These are phyloP conservation scores for Tragelaphus imberbis DNA, from an alignment of 2,113 vertebrate species.

Conservation along the genomic window DNA sequence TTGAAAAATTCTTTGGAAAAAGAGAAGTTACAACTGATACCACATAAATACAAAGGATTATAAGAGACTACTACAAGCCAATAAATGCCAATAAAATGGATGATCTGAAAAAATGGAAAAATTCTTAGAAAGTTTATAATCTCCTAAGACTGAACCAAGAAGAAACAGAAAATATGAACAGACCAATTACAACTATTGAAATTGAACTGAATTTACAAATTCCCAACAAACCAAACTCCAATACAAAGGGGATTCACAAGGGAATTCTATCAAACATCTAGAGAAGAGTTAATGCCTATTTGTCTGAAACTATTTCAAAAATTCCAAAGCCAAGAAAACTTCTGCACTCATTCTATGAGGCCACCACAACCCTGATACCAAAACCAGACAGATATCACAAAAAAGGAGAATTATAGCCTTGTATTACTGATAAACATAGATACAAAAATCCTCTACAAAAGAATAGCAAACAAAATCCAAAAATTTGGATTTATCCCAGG, in stretches of 20 bases:
- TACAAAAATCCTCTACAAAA: neutral
- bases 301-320: neutral
- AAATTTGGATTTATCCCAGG: neutral
- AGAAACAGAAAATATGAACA: neutral
- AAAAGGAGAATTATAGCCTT: neutral
- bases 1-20: neutral
- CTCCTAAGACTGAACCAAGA: neutral
- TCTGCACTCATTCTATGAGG: neutral
- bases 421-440: neutral
- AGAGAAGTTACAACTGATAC: neutral
- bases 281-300: neutral
- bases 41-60: neutral
- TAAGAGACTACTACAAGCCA: neutral
- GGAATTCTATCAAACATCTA: neutral
- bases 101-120: neutral
- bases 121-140: neutral
- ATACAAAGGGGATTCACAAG: neutral
- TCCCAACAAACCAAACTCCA: neutral
- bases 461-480: neutral
- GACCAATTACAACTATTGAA: neutral
- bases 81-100: neutral
- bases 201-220: neutral
- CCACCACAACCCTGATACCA: neutral
- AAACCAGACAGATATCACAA: neutral
- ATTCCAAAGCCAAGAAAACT: neutral